Evolutionary conservation across 2,113 vertebrate species (phyloP).

Genomic region (Vidua chalybeata): DNA sequence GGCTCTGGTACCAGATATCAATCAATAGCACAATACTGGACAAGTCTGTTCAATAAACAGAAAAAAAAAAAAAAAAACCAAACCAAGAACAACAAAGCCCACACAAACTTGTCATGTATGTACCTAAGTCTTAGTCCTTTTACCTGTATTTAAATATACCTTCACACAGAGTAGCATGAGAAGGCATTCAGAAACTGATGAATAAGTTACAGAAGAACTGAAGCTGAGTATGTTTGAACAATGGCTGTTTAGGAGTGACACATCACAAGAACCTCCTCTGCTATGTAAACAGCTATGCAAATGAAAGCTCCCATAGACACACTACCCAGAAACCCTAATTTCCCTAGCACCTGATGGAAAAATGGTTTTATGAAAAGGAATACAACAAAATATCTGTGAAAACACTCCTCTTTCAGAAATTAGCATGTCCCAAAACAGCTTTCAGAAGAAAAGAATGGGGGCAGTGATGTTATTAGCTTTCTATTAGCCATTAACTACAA

Average conservation of each 20-base stretch:
- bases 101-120: not conserved
- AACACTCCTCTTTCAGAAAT: not conserved
- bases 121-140: not conserved
- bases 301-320: not conserved
- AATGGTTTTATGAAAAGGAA: not conserved
- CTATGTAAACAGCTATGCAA: not conserved
- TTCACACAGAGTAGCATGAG: not conserved
- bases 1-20: not conserved
- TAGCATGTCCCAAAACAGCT: not conserved
- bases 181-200: not conserved
- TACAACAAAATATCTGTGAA: not conserved
- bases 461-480: not conserved
- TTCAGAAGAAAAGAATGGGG: not conserved
- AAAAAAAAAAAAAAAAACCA: not conserved
- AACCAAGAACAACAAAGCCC: not conserved
- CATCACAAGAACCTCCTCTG: not conserved
- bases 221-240: not conserved
- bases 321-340: not conserved
- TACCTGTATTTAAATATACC: not conserved
- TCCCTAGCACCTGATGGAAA: accelerated
- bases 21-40: not conserved
- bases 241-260: not conserved
- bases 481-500: not conserved
- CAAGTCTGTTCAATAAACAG: not conserved
- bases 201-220: not conserved